These are phyloP conservation scores for Frankliniella fusca DNA, from an alignment of 2,888 invertebrate species.

Conservation along the genomic window DNA sequence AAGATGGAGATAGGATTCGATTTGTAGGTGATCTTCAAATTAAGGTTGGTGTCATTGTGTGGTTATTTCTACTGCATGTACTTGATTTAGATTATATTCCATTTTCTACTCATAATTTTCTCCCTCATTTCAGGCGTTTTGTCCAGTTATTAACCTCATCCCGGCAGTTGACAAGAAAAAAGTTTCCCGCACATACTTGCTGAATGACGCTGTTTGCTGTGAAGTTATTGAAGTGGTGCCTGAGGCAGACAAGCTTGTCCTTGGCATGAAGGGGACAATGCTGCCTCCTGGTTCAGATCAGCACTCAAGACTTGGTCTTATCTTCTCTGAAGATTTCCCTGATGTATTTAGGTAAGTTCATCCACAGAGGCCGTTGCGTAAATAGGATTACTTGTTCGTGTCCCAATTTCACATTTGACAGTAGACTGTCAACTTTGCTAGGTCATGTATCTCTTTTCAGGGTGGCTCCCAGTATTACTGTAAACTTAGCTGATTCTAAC, in stretches of 20 bases:
- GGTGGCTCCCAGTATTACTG: background rate
- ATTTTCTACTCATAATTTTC: constrained; percentile 34
- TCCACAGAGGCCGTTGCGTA: background rate
- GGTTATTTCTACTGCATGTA: background rate
- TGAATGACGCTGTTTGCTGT: constrained; percentile 81
- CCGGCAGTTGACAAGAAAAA: constrained; percentile 77
- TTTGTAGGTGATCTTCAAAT: constrained; percentile 83
- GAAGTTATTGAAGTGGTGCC: constrained; percentile 82
- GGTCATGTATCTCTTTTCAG: background rate
- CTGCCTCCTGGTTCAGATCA: constrained; percentile 64
- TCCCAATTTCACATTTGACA: too few species aligned
- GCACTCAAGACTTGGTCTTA: constrained; percentile 73
- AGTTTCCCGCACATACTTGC: constrained; percentile 69
- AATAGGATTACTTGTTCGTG: too few species aligned
- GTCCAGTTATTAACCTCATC: constrained; percentile 61
- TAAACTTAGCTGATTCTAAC: too few species aligned
- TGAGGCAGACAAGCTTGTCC: constrained; percentile 80
- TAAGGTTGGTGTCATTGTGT: constrained; percentile 57
- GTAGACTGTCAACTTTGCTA: background rate
- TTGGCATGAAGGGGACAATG: constrained; percentile 78
- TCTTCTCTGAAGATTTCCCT: constrained; percentile 76
- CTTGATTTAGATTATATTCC: constrained; percentile 27
- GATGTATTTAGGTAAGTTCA: constrained; percentile 74
- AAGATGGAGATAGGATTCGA: constrained; percentile 67
- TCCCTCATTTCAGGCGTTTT: constrained; percentile 55